These are phyloP conservation scores for Aromia moschata DNA, from an alignment of 2,888 invertebrate genomes.

Conservation along the genomic window DNA sequence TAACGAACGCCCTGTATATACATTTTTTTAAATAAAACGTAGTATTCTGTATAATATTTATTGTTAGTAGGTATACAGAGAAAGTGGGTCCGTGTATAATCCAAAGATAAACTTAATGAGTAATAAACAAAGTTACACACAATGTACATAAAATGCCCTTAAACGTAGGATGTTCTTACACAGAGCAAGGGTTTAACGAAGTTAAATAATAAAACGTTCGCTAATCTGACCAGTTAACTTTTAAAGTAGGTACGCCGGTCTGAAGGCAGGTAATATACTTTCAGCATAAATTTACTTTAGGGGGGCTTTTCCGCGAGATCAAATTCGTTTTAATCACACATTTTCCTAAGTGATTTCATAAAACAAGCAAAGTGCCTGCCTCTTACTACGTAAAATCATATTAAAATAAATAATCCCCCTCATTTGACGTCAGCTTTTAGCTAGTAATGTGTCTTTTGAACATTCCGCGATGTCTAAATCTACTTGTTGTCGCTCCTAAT, in stretches of 20 bases:
- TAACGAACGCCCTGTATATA: too few relatives aligned
- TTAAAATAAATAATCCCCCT: slow-evolving; percentile 57
- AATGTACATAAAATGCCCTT: slow-evolving; percentile 23
- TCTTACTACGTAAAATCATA: slow-evolving; percentile 55
- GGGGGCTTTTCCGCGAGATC: slow-evolving; percentile 58
- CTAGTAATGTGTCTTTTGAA: slow-evolving; percentile 46
- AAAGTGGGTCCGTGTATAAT: slow-evolving; percentile 10
- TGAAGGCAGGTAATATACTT: slow-evolving; percentile 53
- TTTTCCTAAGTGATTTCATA: slow-evolving; percentile 57
- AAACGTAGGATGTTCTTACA: slow-evolving; percentile 20
- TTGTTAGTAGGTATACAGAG: too few relatives aligned
- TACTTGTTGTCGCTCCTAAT: slow-evolving; percentile 36
- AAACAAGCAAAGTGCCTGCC: slow-evolving; percentile 54
- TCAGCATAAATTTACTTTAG: slow-evolving; percentile 56
- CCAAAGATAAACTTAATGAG: slow-evolving; percentile 18
- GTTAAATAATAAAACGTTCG: slow-evolving; percentile 48
- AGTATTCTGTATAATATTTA: too few relatives aligned
- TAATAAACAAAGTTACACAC: slow-evolving; percentile 22
- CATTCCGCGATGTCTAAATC: slow-evolving; percentile 42
- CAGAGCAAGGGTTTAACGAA: slow-evolving; percentile 39
- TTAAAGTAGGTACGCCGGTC: slow-evolving; percentile 48
- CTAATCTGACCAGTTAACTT: slow-evolving; percentile 56
- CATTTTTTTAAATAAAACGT: too few relatives aligned
- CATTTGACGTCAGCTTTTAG: slow-evolving; percentile 56
- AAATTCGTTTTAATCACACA: slow-evolving; percentile 61